A percentile compares a stretch with the other conserved stretches of the same genome.
Conservation (phyloP, 2,113 vertebrate species). For the Manacus vitellinus region DNA sequence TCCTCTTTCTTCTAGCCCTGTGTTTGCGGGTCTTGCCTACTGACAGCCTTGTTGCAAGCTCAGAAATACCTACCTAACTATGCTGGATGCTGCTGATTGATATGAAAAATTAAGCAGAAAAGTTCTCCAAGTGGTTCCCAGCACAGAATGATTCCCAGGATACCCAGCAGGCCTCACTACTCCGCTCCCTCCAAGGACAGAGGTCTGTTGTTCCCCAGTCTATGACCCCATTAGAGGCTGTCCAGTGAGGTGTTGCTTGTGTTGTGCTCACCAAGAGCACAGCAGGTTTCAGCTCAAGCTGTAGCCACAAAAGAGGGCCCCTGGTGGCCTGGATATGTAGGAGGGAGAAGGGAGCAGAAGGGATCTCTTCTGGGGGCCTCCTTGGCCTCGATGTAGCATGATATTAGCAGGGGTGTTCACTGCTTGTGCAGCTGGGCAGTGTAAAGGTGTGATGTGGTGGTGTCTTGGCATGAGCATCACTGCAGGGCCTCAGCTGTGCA, state of each 20-base stretch:
- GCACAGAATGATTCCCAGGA: neutral
- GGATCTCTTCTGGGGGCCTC: neutral
- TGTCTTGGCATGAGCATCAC: fast-evolving
- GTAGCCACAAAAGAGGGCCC: neutral
- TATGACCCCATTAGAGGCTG: fast-evolving
- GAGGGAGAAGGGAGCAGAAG: neutral
- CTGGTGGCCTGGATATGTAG: neutral
- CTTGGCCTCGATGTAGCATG: neutral
- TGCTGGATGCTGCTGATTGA: neutral
- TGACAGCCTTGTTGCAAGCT: neutral
- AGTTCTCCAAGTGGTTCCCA: neutral
- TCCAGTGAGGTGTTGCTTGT: neutral
- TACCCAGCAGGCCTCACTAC: neutral
- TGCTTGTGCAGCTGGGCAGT: neutral
- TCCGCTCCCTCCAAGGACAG: neutral
- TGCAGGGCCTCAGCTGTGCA: neutral
- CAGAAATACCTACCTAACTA: neutral
- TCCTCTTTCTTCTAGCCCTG: neutral
- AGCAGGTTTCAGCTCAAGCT: neutral
- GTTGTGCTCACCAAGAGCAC: neutral
- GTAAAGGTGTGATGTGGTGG: neutral
- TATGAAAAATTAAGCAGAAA: neutral
- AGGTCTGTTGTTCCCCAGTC: neutral
- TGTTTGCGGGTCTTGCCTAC: neutral
- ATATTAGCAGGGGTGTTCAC: neutral